phyloP scores from a whole-genome alignment of 2,113 vertebrate species.

The Pongo pygmaeus region DNA sequence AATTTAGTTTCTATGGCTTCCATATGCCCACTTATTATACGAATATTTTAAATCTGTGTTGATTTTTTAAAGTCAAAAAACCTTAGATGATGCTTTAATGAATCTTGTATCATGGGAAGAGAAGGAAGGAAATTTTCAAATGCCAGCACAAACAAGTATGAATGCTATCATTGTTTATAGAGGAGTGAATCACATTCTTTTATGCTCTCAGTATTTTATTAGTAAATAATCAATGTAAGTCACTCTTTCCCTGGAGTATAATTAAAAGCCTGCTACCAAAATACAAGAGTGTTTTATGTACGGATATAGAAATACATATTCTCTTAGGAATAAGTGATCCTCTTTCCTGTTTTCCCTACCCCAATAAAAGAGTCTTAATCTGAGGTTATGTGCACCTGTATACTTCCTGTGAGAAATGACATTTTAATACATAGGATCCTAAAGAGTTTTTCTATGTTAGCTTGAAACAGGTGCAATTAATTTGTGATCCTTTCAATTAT shows the following conservation, averaged over 20 bases:
- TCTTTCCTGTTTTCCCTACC: not conserved
- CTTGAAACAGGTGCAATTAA: constrained; percentile 68
- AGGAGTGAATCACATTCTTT: constrained; percentile 65
- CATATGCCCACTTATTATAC: constrained; percentile 5
- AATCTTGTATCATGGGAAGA: constrained; percentile 47
- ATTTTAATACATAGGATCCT: not conserved
- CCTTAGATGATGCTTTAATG: constrained; percentile 79
- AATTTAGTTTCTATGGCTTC: constrained; percentile 71
- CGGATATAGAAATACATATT: constrained; percentile 42
- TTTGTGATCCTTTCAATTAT: constrained; percentile 69
- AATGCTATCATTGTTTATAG: constrained; percentile 57
- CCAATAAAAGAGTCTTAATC: not conserved
- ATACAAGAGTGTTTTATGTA: not conserved
- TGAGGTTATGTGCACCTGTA: not conserved
- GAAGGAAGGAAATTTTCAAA: constrained; percentile 75
- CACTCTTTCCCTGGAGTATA: not conserved
- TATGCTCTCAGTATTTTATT: constrained; percentile 42
- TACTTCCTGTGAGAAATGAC: not conserved
- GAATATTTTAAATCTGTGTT: constrained; percentile 69
- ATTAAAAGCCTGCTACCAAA: constrained; percentile 37
- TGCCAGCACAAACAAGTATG: constrained; percentile 44
- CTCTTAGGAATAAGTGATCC: constrained; percentile 37
- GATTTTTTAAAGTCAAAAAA: constrained; percentile 74
- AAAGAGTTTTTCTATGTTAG: constrained; percentile 37
- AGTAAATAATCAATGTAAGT: constrained; percentile 54